phyloP scores from a whole-genome alignment of 2,113 vertebrate genomes.

The Clarias gariepinus region DNA sequence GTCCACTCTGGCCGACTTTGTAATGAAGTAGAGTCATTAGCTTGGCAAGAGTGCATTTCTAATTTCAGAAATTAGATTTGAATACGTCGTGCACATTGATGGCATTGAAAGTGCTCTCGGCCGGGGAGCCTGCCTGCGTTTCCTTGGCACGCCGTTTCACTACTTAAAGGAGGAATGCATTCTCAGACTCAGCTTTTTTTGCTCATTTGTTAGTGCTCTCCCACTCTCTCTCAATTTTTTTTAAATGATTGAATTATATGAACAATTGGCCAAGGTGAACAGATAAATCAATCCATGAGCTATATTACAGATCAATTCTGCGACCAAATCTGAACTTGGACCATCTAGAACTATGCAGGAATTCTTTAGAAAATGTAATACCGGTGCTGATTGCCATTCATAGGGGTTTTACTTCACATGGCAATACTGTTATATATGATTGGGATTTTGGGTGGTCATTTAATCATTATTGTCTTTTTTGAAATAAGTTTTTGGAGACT shows the following conservation, averaged over 20 bases:
- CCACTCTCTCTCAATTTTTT: too few relatives aligned
- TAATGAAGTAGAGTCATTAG: constrained; percentile 43
- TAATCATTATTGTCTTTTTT: background rate
- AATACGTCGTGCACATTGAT: constrained; percentile 41
- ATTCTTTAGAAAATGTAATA: background rate
- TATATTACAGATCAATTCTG: background rate
- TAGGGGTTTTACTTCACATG: background rate
- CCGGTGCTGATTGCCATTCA: background rate
- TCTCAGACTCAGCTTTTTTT: constrained; percentile 13
- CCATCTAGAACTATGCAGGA: background rate
- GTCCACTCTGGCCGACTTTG: constrained; percentile 9
- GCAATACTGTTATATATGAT: background rate
- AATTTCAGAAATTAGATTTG: constrained; percentile 47
- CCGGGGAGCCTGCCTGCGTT: background rate
- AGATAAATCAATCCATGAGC: background rate
- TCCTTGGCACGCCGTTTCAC: constrained; percentile 9
- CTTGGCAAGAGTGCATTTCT: constrained; percentile 37
- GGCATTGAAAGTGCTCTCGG: constrained; percentile 34
- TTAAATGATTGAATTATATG: constrained; percentile 4
- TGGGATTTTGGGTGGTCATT: background rate
- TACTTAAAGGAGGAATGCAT: constrained; percentile 8
- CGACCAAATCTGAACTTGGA: background rate
- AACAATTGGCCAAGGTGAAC: constrained; percentile 4
- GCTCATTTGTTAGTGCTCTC: constrained; percentile 20
- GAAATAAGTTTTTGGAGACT: background rate